phyloP scores from a whole-genome alignment of 2,113 vertebrate species.

The Semnornis frantzii region DNA sequence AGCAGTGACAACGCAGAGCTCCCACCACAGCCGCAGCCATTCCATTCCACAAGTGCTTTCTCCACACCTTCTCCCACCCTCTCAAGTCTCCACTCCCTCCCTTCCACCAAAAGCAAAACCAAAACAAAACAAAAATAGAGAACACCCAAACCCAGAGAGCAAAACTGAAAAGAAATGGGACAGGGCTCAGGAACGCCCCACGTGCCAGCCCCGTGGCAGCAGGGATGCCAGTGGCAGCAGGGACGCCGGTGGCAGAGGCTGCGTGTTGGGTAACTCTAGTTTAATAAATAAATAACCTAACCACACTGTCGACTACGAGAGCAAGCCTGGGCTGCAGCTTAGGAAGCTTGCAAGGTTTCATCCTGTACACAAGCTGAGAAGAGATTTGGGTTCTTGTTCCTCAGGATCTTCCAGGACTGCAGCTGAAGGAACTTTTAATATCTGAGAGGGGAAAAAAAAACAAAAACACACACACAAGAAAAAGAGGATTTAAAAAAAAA shows the following conservation, averaged over 20 bases:
- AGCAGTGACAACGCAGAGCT: not conserved
- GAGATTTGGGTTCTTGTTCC: conserved; percentile 66
- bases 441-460: conserved; percentile 63
- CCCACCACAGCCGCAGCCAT: conserved; percentile 8
- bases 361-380: conserved; percentile 77
- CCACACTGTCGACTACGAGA: conserved; percentile 72
- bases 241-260: conserved; percentile 76
- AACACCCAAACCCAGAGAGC: not conserved
- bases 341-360: conserved; percentile 73
- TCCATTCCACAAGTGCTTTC: conserved; percentile 10
- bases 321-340: conserved; percentile 74
- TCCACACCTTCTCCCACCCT: not conserved
- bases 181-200: conserved; percentile 4
- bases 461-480: not conserved
- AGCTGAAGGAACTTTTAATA: conserved; percentile 80
- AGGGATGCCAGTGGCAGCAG: not conserved
- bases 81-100: not conserved
- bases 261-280: conserved; percentile 78
- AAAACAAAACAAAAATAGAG: not conserved
- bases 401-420: conserved; percentile 37
- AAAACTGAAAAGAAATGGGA: not conserved
- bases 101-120: not conserved
- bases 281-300: conserved; percentile 95
- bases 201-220: conserved; percentile 47
- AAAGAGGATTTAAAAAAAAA: not conserved